Evolutionary conservation across 37 sponge, comb jelly and placozoan species (phyloP).

Genomic region (Ianthella basta): DNA sequence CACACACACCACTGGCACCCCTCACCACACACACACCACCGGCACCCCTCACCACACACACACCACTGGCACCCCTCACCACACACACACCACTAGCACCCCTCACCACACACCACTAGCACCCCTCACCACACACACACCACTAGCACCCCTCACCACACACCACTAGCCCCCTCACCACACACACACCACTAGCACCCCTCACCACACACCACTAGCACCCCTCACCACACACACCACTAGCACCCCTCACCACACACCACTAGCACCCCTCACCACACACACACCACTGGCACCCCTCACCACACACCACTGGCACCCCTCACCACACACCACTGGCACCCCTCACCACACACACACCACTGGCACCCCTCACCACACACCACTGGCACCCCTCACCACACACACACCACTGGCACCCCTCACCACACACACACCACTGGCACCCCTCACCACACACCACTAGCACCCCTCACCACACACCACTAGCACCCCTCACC

Average conservation of each 20-base stretch:
- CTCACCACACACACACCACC: not conserved
- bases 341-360: no score
- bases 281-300: no score
- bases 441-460: not conserved
- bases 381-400: no score
- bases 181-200: no score
- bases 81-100: not conserved
- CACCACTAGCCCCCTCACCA: no score
- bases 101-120: no score
- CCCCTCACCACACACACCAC: not conserved
- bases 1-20: no score
- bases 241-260: not conserved
- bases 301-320: no score
- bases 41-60: slow-evolving; percentile 9
- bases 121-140: not conserved
- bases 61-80: no score
- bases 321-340: not conserved
- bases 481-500: not conserved
- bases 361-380: no score
- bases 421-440: no score
- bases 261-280: slow-evolving; percentile 8
- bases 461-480: no score
- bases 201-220: not conserved
- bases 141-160: slow-evolving; percentile 8
- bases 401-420: not conserved